These are phyloP conservation scores for Neodontobutis hainanensis DNA, from an alignment of 2,113 vertebrate species.

Conservation along the genomic window DNA sequence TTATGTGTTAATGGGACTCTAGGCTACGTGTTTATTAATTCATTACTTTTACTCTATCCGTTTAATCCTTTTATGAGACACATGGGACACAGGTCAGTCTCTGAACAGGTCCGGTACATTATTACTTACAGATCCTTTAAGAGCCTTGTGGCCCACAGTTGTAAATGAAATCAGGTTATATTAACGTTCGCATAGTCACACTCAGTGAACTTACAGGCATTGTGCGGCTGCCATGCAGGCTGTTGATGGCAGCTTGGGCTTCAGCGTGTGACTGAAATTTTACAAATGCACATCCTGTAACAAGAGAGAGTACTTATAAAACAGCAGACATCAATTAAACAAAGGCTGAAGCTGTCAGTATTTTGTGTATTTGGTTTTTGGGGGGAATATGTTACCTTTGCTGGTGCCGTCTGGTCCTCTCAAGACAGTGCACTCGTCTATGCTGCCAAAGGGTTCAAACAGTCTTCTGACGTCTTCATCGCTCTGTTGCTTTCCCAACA, in stretches of 20 bases:
- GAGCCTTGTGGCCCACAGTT: not conserved
- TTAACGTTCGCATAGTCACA: constrained; percentile 12
- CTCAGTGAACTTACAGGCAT: constrained; percentile 80
- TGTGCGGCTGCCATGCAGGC: constrained; percentile 90
- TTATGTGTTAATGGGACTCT: constrained; percentile 10
- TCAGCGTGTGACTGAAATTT: constrained; percentile 91
- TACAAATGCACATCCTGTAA: constrained; percentile 90
- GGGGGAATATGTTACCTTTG: constrained; percentile 79
- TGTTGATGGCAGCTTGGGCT: constrained; percentile 90
- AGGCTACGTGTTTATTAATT: constrained; percentile 16
- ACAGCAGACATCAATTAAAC: not conserved
- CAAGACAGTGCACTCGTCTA: constrained; percentile 92
- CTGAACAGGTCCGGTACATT: constrained; percentile 8
- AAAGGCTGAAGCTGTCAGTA: not conserved
- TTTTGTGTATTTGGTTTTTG: not conserved
- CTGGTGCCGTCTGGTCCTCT: constrained; percentile 90
- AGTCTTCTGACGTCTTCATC: constrained; percentile 92
- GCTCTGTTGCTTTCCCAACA: constrained; percentile 94
- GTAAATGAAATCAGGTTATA: constrained; percentile 5
- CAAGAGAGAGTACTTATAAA: constrained; percentile 4
- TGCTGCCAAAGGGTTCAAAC: constrained; percentile 91
- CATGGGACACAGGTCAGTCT: not conserved
- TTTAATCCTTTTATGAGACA: constrained; percentile 22
- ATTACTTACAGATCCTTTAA: constrained; percentile 26
- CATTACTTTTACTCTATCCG: constrained; percentile 23